Conservation (phyloP, 2,797 vertebrate species). For the Sebastes steindachneri region DNA sequence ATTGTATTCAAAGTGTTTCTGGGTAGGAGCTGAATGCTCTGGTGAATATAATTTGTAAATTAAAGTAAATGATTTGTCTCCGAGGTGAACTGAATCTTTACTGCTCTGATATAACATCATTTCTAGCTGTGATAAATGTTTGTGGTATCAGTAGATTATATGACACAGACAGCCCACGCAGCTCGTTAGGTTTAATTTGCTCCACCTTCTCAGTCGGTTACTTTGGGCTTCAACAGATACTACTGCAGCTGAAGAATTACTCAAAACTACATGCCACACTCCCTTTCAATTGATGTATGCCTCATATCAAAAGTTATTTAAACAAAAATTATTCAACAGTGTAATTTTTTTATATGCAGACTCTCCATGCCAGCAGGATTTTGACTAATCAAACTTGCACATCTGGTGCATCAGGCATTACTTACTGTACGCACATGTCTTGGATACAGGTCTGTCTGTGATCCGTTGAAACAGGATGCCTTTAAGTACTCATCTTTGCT, state of each 20-base stretch:
- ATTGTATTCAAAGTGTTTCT: neutral
- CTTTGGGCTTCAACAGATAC: neutral
- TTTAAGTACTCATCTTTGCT: conserved; percentile 11
- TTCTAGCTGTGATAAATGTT: neutral
- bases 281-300: neutral
- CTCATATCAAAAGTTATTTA: neutral
- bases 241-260: neutral
- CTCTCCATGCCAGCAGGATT: neutral
- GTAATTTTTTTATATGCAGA: neutral
- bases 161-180: neutral
- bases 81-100: neutral
- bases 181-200: conserved; percentile 5
- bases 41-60: conserved; percentile 3
- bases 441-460: neutral
- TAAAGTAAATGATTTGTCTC: conserved; percentile 10
- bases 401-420: neutral
- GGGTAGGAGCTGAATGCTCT: neutral
- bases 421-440: neutral
- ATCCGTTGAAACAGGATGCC: conserved; percentile 17
- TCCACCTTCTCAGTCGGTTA: neutral
- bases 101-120: neutral
- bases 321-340: neutral
- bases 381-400: neutral
- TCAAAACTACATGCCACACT: neutral
- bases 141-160: neutral